Conservation (phyloP, 2,797 vertebrate genomes). For the Eutrigla gurnardus region DNA sequence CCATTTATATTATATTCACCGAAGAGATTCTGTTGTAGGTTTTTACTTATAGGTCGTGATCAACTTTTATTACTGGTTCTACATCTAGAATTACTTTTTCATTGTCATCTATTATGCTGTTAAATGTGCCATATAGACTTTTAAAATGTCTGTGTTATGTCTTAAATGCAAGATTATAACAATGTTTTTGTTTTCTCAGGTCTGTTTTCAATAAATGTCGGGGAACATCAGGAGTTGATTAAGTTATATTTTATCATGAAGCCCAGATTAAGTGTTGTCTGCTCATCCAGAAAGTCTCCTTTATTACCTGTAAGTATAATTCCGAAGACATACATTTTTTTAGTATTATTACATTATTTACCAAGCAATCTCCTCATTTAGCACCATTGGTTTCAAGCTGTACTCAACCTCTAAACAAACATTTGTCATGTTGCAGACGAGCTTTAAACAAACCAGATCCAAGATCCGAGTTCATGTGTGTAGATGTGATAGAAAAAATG, state of each 20-base stretch:
- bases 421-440: background rate
- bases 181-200: conserved; percentile 30
- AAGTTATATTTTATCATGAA: conserved; percentile 85
- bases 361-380: background rate
- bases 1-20: background rate
- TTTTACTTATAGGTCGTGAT: background rate
- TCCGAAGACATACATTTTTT: background rate
- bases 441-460: background rate
- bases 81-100: background rate
- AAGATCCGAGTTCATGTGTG: background rate
- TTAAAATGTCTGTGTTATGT: background rate
- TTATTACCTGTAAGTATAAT: conserved; percentile 87
- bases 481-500: too few species aligned
- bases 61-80: background rate
- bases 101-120: background rate
- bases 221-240: conserved; percentile 78
- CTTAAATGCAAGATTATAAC: background rate
- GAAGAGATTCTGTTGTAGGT: background rate
- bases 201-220: conserved; percentile 41
- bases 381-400: background rate
- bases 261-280: conserved; percentile 86
- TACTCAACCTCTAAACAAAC: background rate
- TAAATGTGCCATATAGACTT: background rate
- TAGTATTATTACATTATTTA: background rate
- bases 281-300: conserved; percentile 76